These are phyloP conservation scores for Lycocerus yunnanus DNA, from an alignment of 2,888 invertebrate genomes.

Conservation along the genomic window DNA sequence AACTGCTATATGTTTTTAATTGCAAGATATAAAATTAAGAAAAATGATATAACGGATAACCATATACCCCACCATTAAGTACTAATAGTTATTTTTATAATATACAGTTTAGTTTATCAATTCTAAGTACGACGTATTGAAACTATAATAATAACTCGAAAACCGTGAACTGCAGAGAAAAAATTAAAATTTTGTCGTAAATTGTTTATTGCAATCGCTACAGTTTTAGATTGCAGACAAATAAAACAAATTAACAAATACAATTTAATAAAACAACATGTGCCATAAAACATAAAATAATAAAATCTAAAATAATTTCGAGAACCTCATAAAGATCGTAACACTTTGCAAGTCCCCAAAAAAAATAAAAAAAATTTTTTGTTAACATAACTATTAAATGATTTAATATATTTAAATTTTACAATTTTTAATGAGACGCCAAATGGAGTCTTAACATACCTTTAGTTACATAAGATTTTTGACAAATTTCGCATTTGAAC, in stretches of 20 bases:
- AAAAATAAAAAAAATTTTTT: not conserved
- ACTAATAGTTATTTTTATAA: no score
- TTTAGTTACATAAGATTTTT: conserved; percentile 48
- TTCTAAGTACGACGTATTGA: no score
- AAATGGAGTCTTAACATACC: conserved; percentile 45
- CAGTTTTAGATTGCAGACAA: no score
- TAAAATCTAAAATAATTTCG: not conserved
- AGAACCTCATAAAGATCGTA: not conserved
- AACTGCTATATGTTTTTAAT: no score
- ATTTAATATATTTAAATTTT: not conserved
- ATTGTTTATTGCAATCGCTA: not conserved
- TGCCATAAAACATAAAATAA: no score
- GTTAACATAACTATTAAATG: not conserved
- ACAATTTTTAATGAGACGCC: not conserved
- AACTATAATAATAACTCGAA: no score
- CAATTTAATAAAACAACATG: not conserved
- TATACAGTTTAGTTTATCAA: no score
- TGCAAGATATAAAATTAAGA: no score
- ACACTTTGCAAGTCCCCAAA: not conserved
- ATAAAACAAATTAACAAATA: not conserved
- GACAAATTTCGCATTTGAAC: not conserved
- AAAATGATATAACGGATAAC: no score
- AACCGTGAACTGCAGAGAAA: not conserved
- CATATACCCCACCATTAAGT: no score
- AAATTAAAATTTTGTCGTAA: not conserved